Conservation (phyloP, 1,140 invertebrate species). For the Pogonus chalceus region DNA sequence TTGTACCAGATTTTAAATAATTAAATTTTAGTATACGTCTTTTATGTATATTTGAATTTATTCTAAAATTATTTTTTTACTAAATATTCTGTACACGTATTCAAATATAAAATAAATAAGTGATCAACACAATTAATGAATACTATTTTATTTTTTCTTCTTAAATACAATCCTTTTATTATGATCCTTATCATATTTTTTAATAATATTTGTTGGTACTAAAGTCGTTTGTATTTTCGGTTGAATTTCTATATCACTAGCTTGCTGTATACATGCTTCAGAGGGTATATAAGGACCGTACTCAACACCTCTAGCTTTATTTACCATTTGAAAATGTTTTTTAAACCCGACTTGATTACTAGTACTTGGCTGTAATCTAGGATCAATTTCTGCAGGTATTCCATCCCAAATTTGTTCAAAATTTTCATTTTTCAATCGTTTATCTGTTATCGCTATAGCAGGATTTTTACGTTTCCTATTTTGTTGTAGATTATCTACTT, state of each 20-base stretch:
- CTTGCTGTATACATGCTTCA: neutral
- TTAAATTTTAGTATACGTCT: too few relatives aligned
- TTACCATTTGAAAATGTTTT: neutral
- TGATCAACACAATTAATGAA: neutral
- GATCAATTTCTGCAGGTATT: neutral
- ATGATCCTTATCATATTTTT: neutral
- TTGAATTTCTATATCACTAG: neutral
- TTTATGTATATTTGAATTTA: neutral
- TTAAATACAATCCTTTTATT: neutral
- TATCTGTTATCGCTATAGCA: neutral
- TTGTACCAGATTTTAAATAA: too few relatives aligned
- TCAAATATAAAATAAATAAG: neutral
- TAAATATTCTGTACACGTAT: constrained; percentile 1
- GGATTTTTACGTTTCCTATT: neutral
- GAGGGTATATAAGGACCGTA: neutral
- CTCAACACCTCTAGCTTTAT: neutral
- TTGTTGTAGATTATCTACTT: neutral
- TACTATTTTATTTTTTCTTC: constrained; percentile 1
- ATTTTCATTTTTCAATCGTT: constrained; percentile 1
- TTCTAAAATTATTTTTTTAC: neutral
- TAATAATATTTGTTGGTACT: neutral
- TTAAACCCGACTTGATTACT: neutral
- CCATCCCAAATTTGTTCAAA: neutral
- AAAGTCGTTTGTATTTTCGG: neutral
- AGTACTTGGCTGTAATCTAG: neutral